Evolutionary conservation across 2,797 vertebrate genomes (phyloP), one percentile per base, ranked within the genome.

Genomic region (Gobionotothen gibberifrons): DNA sequence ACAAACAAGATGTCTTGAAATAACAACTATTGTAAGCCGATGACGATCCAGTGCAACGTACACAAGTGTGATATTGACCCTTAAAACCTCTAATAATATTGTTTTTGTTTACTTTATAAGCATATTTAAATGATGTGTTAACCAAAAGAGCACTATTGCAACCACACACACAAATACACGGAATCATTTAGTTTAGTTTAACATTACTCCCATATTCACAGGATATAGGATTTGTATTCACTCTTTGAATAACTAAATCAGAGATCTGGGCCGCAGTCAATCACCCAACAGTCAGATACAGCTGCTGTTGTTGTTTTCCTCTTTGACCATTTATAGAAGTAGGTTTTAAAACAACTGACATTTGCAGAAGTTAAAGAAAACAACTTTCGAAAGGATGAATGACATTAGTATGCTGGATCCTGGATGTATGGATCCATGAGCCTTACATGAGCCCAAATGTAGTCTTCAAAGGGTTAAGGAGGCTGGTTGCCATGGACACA

Each of bases 401-500:
- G 53, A 21, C 0, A 9, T 10, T 17, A 16, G 6, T 8, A 0
- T 2, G n/a, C 4, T 32, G 13, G 13, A 55, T 59, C 47, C 4
- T 29, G 15, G 13, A 52, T 59, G 51, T 51, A 21, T 16, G n/a
- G n/a, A n/a, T n/a, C 2, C 19, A 17, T 52, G 9, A 29, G 7
- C 51, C 17, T 14, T 19, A 71, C 10, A 54, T 15, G 16, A 59
- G 1, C 1, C 1, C 2, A 36, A 21, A 11, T 44, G 7, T 4
- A 3, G 12, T 22, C 49, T 6, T 14, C 5, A 17, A 0, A 0
- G 17, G 17, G 46, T 64, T 47, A 14, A 54, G 58, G 36, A 29
- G 8, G 22, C 26, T 32, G 17, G 89, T 89, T 84, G 46, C 66
- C 78, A 89, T 85, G 76, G 86, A 22, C 0, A 76, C 74, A 9